Base-by-base conservation (phyloP, 1,140 invertebrate genomes). In the Brachionus sp. region DNA sequence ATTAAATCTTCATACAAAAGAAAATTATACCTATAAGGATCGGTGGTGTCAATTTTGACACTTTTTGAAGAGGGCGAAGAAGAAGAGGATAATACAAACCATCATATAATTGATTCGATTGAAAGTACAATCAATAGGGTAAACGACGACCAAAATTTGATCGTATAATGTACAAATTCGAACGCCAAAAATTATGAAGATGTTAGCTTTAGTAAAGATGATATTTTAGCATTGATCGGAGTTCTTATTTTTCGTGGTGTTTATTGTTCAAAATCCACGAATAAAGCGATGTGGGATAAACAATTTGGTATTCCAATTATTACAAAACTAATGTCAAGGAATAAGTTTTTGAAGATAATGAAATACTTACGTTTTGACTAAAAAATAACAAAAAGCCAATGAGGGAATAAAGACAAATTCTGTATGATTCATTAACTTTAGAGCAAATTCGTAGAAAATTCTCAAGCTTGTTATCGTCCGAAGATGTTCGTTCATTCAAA, bases 251-350 rank as follows among this genome's bases (percentile, higher is more conserved):
- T 53, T 16, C 50, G 50, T 53, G 50, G 50, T 12, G 33, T 35
- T 37, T 35, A 33, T 37, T 68, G 64, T 68, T 33, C 64, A 68
- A 68, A 68, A 13, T 35, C 64, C n/a, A 23, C 64, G 13, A 35
- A n/a, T 35, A 68, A 68, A 68, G 25, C 64, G n/a, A 35, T 68
- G 64, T 68, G 64, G 64, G 9, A 12, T 13, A 68, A 68, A 68
- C 10, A 35, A 16, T 68, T 35, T 68, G 64, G 64, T 68, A 16
- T 68, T 68, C 64, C 64, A 68, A 68, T 68, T 68, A 68, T 68
- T 16, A 29, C 29, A 13, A 68, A 68, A 37, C 10, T 35, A 35
- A 68, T 68, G 25, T 19, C 64, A 13, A 33, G 64, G 13, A 35
- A 68, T 13, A 68, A 35, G n/a, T 68, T 68, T 68, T 68, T 68